Evolutionary conservation across 2,797 vertebrate genomes (phyloP).

Genomic region (Cryptoblepharus egeriae): DNA sequence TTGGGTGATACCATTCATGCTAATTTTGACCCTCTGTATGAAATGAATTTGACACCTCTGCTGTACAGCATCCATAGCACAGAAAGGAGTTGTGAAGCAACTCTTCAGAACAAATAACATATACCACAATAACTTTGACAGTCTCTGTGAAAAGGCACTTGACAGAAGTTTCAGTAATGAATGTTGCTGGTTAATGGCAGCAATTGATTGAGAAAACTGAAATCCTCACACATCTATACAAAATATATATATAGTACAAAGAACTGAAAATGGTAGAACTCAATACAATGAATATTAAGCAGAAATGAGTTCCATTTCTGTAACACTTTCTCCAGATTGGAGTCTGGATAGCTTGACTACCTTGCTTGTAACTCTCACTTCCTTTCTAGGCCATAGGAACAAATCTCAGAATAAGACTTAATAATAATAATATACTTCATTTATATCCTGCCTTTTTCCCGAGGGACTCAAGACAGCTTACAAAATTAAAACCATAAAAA

Average conservation of each 20-base stretch:
- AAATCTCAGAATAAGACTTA: background rate
- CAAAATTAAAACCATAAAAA: no score
- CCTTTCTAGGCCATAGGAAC: background rate
- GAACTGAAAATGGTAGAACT: background rate
- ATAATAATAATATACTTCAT: no score
- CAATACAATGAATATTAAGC: background rate
- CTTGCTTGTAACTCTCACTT: background rate
- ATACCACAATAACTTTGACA: background rate
- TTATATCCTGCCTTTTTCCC: no score
- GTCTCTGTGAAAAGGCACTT: background rate
- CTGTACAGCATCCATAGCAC: background rate
- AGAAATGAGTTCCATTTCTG: background rate
- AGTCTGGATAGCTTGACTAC: no score
- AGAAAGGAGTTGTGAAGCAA: background rate
- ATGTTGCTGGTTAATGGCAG: background rate
- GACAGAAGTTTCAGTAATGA: background rate
- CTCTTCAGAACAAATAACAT: background rate
- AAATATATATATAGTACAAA: background rate
- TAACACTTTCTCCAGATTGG: background rate
- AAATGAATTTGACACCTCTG: no score
- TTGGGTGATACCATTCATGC: no score
- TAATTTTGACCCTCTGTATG: no score
- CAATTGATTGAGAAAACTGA: background rate
- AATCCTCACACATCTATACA: background rate
- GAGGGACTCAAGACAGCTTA: no score